Evolutionary conservation across 2,888 invertebrate species (phyloP), one percentile per base, ranked within the genome.

Genomic region (Cantharis flavilabris): DNA sequence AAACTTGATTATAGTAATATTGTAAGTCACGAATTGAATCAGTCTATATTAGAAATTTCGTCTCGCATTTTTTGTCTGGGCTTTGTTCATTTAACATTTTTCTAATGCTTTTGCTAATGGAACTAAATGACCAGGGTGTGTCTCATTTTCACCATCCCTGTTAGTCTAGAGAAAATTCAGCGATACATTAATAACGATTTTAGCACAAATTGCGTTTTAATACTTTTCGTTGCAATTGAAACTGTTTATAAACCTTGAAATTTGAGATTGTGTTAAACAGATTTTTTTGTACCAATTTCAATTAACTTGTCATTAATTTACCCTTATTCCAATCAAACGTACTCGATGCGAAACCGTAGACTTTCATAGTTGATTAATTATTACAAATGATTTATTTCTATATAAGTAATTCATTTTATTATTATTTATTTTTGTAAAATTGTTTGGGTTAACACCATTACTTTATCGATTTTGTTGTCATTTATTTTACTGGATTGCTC

Each of bases 1-100:
- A 33, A 72, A 26, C 72, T 33, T 33, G 13, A 71, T 71, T 71
- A 71, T 13, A 28, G 65, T 20, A 33, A 72, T 65, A 72, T 65
- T 67, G n/a, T 20, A 33, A 18, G 72, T 65, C 72, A 72, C 72
- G 72, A 63, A 71, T 26, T n/a, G 62, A 5, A 26, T 62, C 62
- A 13, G 28, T 64, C 65, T 2, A 10, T 26, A 67, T 49, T 49
- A n/a, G 49, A 49, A 49, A 49, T 49, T 49, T 49, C 49, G n/a
- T 49, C n/a, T 49, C 49, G 49, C 10, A 64, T 18, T 64, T 64
- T 18, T 64, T 64, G 16, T 64, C 18, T 13, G 64, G 10, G 20
- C 64, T 20, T 64, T 64, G 20, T 20, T 64, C 64, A n/a, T 67
- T 67, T 23, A 67, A 67, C 11, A n/a, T n/a, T 67, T 67, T 67